Evolutionary conservation across 2,888 invertebrate genomes (phyloP).

Genomic region (Protophormia terraenovae): DNA sequence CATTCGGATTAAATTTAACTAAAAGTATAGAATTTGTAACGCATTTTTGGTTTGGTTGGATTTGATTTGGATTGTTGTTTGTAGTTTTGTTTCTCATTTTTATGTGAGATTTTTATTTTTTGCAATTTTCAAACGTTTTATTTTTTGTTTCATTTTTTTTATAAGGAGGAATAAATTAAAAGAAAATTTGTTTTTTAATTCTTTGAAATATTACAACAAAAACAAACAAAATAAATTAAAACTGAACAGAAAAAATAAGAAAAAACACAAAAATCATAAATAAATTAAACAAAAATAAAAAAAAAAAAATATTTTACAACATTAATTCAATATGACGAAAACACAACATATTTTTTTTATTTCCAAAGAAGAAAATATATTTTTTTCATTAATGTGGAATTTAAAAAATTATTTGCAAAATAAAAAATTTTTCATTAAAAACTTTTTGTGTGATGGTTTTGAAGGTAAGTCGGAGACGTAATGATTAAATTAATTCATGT

Average conservation of each 20-base stretch:
- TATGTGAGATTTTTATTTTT: slow-evolving; percentile 50
- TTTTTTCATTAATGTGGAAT: background rate
- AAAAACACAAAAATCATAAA: slow-evolving; percentile 42
- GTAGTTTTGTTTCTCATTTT: slow-evolving; percentile 66
- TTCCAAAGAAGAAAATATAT: background rate
- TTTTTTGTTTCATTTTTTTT: slow-evolving; percentile 23
- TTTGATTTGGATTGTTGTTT: slow-evolving; percentile 53
- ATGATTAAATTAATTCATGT: too few species aligned
- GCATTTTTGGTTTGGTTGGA: slow-evolving; percentile 65
- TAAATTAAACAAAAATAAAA: slow-evolving; percentile 34
- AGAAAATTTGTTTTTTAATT: slow-evolving; percentile 48
- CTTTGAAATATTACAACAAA: slow-evolving; percentile 42
- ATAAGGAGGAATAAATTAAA: slow-evolving; percentile 57
- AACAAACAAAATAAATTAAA: slow-evolving; percentile 50
- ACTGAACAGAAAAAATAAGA: slow-evolving; percentile 51
- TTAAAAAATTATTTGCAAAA: background rate
- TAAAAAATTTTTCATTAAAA: background rate
- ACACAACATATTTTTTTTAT: background rate
- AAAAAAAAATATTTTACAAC: slow-evolving; percentile 28
- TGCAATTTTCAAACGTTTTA: slow-evolving; percentile 50
- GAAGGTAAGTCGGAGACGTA: too few species aligned
- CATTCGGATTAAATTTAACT: slow-evolving; percentile 77
- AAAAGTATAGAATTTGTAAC: slow-evolving; percentile 71
- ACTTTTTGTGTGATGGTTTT: slow-evolving; percentile 8
- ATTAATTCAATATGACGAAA: slow-evolving; percentile 19